phyloP scores from a whole-genome alignment of 1,140 invertebrate genomes.

The Venturia canescens region DNA sequence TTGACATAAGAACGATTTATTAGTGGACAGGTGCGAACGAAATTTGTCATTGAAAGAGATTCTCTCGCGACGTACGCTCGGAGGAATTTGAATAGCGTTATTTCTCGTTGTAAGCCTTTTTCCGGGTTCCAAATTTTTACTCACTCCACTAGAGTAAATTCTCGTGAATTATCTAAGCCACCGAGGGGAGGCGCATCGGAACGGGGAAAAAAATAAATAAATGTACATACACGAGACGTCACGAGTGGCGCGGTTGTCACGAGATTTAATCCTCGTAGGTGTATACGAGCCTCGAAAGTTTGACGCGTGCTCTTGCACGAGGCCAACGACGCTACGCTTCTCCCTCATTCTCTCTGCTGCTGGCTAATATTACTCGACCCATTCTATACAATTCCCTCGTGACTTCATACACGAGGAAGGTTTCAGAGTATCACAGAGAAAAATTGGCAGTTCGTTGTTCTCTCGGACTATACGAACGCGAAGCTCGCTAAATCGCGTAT shows the following conservation, averaged over 20 bases:
- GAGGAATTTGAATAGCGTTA: neutral
- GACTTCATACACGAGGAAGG: too few species aligned
- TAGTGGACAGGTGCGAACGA: neutral
- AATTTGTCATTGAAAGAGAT: slow-evolving; percentile 2
- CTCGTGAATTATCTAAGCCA: too few species aligned
- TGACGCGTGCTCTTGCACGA: slow-evolving; percentile 24
- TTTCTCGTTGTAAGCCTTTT: neutral
- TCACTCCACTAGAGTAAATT: too few species aligned
- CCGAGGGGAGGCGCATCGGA: too few species aligned
- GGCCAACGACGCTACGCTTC: slow-evolving; percentile 11
- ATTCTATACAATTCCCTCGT: neutral
- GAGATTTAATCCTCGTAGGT: neutral
- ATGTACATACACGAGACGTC: neutral
- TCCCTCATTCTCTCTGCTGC: neutral
- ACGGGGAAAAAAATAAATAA: neutral
- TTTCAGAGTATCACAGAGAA: neutral
- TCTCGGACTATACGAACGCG: neutral
- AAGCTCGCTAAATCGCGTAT: neutral
- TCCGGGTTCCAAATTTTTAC: neutral
- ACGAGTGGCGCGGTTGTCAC: slow-evolving; percentile 7
- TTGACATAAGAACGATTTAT: neutral
- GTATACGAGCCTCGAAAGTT: too few species aligned
- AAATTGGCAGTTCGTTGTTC: slow-evolving; percentile 16
- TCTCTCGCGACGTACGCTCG: neutral
- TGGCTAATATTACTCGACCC: slow-evolving; percentile 25